Base-by-base conservation (phyloP, 2,113 vertebrate genomes). In the Pao palembangensis region DNA sequence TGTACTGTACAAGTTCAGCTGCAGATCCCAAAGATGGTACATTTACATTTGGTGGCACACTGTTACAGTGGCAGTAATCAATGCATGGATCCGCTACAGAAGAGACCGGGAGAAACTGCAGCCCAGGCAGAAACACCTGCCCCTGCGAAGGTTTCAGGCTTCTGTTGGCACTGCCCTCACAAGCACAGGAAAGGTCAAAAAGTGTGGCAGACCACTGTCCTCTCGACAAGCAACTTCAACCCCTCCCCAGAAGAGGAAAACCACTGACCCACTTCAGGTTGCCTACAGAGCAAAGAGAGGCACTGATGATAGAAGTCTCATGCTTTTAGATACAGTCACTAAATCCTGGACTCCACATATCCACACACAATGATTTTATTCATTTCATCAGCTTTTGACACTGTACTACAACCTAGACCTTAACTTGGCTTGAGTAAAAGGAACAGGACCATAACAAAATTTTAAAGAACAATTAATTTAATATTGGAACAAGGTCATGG, bases 1-100 rank as follows among this genome's bases (percentile, higher is more conserved):
- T 71, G 49, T 67, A 20, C 67, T 1, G 4, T 43, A 63, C 54
- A 62, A 60, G 55, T 55, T 42, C 63, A 71, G 50, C 38, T 48
- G 50, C 54, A 60, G 23, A 71, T 11, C 61, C 21, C 0, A 12
- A 17, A 50, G 53, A 57, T 70, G 57, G 50, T 21, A 58, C 13
- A 38, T 69, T 0, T 11, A 41, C 17, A 58, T 71, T 1, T 52
- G 34, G 50, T 76, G 61, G 62, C 18, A 75, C 41, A 50, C 21
- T 23, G 54, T 55, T 1, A 62, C 52, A 42, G 44, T 69, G 51
- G 47, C 23, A 21, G 15, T 65, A 0, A 64, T 38, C 47, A 64
- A 64, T 54, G 50, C 55, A 19, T 70, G 56, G 51, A 64, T 4
- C 51, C 51, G 8, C 18, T 41, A 68, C 55, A 55, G 65, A 68